A percentile compares a stretch with the other conserved stretches of the same genome.
Conservation (phyloP, 2,888 invertebrate species). For the Pandemis corylana region DNA sequence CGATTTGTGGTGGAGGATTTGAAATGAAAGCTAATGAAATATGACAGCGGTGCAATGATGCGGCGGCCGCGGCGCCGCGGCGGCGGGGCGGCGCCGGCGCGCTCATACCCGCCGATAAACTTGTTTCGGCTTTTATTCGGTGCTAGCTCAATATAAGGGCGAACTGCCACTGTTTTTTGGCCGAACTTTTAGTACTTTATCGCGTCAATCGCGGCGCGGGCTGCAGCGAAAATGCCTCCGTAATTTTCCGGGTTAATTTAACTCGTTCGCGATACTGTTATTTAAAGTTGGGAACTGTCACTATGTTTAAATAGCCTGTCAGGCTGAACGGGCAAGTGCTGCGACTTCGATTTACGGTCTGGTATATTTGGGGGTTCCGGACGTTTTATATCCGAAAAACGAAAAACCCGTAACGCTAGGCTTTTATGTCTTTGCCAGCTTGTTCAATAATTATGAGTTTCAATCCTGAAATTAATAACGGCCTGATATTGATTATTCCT, state of each 20-base stretch:
- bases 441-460: no score
- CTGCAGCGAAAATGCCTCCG: constrained; percentile 19
- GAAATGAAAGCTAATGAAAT: constrained; percentile 44
- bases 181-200: constrained; percentile 26
- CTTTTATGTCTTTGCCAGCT: no score
- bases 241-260: constrained; percentile 23
- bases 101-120: constrained; percentile 33
- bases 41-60: constrained; percentile 38
- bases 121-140: constrained; percentile 35
- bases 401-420: no score
- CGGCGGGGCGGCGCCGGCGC: neutral
- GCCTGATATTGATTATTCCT: no score
- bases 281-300: neutral
- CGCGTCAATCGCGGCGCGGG: constrained; percentile 24
- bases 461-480: no score
- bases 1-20: constrained; percentile 42
- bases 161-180: constrained; percentile 31
- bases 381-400: no score
- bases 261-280: constrained; percentile 2
- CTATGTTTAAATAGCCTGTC: constrained; percentile 8
- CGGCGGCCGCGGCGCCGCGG: constrained; percentile 18
- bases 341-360: neutral
- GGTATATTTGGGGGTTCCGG: neutral
- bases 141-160: constrained; percentile 19
- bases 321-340: neutral